These are phyloP conservation scores for Aleadryas rufinucha DNA, from an alignment of 2,113 vertebrate species.

Conservation along the genomic window DNA sequence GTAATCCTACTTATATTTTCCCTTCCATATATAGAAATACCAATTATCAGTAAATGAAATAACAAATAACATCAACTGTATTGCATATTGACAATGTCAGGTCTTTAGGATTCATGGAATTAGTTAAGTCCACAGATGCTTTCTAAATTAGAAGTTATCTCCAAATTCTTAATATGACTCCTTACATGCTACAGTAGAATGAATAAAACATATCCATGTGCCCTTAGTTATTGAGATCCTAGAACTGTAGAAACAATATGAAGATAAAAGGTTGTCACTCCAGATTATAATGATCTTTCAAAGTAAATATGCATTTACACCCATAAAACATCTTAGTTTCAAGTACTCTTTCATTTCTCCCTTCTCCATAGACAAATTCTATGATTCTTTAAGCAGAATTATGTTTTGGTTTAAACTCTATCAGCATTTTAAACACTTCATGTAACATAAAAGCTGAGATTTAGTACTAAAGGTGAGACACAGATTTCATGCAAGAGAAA, in stretches of 20 bases:
- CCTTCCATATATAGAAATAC: not conserved
- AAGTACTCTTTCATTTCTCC: not conserved
- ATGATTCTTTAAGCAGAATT: not conserved
- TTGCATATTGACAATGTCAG: not conserved
- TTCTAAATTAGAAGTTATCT: not conserved
- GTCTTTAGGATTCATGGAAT: not conserved
- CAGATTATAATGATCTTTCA: not conserved
- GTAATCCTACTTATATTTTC: not conserved
- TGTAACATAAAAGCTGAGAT: not conserved
- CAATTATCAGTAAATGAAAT: not conserved
- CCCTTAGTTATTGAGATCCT: not conserved
- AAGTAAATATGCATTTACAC: not conserved
- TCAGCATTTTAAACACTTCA: not conserved
- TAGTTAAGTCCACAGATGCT: not conserved
- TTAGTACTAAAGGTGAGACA: not conserved
- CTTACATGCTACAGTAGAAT: not conserved
- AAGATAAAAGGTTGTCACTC: not conserved
- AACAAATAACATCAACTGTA: not conserved
- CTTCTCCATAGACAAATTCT: not conserved
- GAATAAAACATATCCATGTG: not conserved
- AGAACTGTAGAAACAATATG: not conserved
- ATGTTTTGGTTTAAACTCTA: not conserved
- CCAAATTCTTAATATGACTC: not conserved
- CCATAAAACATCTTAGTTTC: not conserved
- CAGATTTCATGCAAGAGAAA: not conserved